Conservation (phyloP, 2,888 invertebrate genomes). For the Mactromeris polynyma region DNA sequence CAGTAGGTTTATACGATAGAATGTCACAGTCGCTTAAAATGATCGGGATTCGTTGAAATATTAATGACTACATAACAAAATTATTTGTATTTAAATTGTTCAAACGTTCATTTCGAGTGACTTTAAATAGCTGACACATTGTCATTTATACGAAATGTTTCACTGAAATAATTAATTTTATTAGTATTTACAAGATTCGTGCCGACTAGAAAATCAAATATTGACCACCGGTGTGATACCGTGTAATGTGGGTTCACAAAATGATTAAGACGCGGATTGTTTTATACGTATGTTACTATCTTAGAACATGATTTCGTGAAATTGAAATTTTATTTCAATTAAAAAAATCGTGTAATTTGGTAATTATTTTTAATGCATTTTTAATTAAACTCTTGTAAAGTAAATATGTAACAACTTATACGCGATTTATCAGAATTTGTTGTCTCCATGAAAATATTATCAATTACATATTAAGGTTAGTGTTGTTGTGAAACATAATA, state of each 20-base stretch:
- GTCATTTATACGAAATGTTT: constrained; percentile 54
- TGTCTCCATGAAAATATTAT: too few relatives aligned
- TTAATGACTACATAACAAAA: neutral
- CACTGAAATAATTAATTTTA: constrained; percentile 36
- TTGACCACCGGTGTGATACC: neutral
- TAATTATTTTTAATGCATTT: too few relatives aligned
- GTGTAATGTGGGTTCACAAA: neutral
- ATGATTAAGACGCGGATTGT: neutral
- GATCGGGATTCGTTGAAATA: neutral
- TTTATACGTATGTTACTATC: too few relatives aligned
- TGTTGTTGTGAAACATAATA: too few relatives aligned
- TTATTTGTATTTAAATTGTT: constrained; percentile 25
- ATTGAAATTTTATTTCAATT: too few relatives aligned
- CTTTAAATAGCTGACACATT: constrained; percentile 47
- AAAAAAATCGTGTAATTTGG: too few relatives aligned
- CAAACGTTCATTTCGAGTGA: constrained; percentile 40
- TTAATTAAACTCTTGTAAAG: too few relatives aligned
- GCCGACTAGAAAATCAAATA: constrained; percentile 14
- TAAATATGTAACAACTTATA: too few relatives aligned
- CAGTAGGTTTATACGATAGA: neutral
- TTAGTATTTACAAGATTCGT: constrained; percentile 53
- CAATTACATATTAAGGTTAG: too few relatives aligned
- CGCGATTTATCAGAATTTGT: too few relatives aligned
- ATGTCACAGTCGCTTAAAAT: neutral
- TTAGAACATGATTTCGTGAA: too few relatives aligned